Evolutionary conservation across 2,888 invertebrate species (phyloP), one percentile per base, ranked within the genome.

Genomic region (Salpingus planirostris): DNA sequence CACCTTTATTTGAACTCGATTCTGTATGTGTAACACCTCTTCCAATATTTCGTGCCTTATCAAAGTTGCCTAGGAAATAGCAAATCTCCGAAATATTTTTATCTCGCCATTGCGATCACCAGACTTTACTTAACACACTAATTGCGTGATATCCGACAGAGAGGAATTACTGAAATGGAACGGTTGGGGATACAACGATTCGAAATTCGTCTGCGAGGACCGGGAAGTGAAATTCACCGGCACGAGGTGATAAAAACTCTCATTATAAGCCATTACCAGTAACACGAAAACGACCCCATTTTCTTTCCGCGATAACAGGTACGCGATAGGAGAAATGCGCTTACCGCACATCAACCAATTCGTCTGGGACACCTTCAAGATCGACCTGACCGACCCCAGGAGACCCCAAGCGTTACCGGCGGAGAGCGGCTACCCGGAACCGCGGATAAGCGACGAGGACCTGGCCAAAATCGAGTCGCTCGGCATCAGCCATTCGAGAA

Each of bases 141-240:
- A n/a, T n/a, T n/a, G n/a, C n/a, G n/a, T n/a, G n/a, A n/a, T n/a
- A n/a, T n/a, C n/a, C n/a, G n/a, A n/a, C 69, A 95, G 95, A 54
- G 90, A 93, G 66, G 84, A 92, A 31, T 64, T 89, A 18, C 68
- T 97, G 29, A 96, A 93, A 69, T 97, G 97, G 97, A 93, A 96
- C 68, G 98, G 98, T 12, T 98, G 98, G 98, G 98, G 98, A n/a
- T 98, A 96, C 71, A 86, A 83, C 44, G 96, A 97, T 65, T 90
- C 95, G 0, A 76, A 77, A 64, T 97, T 98, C 64, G 64, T 73
- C 29, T 59, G 85, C 3, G 72, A 77, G 47, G 68, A 79, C 40
- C 67, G 69, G 3, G 64, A 75, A n/a, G 73, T 87, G 27, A 72
- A 74, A 41, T 95, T 98, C 60, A 83, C 80, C 2, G 96, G 96